Evolutionary conservation across 2,113 vertebrate species (phyloP).

Genomic region (Trematocara nigrifrons): DNA sequence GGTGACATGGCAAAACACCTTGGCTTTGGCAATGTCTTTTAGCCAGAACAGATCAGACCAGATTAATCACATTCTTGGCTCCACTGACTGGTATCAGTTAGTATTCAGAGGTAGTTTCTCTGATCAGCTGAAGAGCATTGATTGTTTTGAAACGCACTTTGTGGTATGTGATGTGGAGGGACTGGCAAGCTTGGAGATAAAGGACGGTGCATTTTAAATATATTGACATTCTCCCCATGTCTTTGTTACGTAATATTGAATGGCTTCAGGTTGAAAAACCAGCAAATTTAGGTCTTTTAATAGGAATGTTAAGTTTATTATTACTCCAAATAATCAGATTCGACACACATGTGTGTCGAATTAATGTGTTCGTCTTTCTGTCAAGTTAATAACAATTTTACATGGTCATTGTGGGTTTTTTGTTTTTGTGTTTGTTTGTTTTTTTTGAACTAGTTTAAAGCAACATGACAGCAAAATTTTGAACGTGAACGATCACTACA

Average conservation of each 20-base stretch:
- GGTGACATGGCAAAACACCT: neutral
- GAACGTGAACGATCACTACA: accelerated
- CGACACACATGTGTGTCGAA: neutral
- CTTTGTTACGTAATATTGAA: neutral
- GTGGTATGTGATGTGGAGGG: neutral
- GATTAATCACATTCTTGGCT: neutral
- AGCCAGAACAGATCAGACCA: neutral
- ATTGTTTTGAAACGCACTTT: neutral
- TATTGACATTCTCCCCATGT: neutral
- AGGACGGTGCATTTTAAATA: neutral
- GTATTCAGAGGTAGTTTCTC: neutral
- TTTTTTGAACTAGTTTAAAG: neutral
- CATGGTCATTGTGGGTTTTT: neutral
- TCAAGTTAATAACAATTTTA: neutral
- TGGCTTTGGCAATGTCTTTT: neutral
- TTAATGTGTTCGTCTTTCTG: neutral
- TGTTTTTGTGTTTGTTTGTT: neutral
- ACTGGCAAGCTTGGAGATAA: neutral
- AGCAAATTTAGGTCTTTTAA: neutral
- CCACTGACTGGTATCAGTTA: neutral
- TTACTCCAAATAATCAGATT: neutral
- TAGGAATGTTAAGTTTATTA: neutral
- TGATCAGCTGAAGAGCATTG: neutral
- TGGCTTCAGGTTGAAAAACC: neutral
- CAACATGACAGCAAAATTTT: neutral